Evolutionary conservation across 64 coral and sea anemone genomes (phyloP).

Genomic region (Porites australiensis): DNA sequence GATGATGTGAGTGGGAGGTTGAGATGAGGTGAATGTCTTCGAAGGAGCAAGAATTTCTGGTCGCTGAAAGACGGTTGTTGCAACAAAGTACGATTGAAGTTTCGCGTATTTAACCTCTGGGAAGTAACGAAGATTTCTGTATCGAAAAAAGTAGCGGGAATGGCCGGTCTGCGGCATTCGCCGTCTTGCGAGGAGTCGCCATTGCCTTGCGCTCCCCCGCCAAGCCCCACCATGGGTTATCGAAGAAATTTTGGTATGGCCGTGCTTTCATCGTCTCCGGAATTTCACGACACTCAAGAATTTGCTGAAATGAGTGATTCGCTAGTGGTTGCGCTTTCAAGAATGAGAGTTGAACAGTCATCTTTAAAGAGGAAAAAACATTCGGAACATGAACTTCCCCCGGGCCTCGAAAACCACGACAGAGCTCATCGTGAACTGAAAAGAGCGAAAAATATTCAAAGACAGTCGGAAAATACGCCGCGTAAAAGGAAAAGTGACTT

Average conservation of each 20-base stretch:
- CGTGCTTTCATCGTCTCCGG: slow-evolving; percentile 69
- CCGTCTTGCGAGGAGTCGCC: slow-evolving; percentile 38
- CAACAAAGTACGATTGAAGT: not conserved
- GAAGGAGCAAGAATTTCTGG: slow-evolving; percentile 35
- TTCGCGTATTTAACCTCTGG: not conserved
- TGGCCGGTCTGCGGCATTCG: slow-evolving; percentile 35
- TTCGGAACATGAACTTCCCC: slow-evolving; percentile 73
- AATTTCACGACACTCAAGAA: slow-evolving; percentile 54
- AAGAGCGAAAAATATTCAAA: slow-evolving; percentile 65
- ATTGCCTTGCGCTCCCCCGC: slow-evolving; percentile 76
- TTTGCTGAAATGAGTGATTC: slow-evolving; percentile 73
- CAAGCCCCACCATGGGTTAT: slow-evolving; percentile 69
- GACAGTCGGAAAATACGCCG: slow-evolving; percentile 31
- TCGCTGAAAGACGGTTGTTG: not conserved
- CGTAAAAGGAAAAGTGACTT: slow-evolving; percentile 26
- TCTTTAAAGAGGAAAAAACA: slow-evolving; percentile 78
- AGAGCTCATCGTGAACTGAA: slow-evolving; percentile 61
- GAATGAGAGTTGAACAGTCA: slow-evolving; percentile 82
- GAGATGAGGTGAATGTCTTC: not conserved
- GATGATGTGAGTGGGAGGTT: slow-evolving; percentile 5
- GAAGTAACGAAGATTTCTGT: not conserved
- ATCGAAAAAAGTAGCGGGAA: not conserved
- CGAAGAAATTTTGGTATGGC: slow-evolving; percentile 69
- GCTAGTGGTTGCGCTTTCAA: slow-evolving; percentile 68
- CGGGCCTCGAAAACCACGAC: slow-evolving; percentile 54